Percentiles rank a stretch among this genome's conserved stretches.
These are phyloP conservation scores for Crocidura indochinensis DNA, from an alignment of 2,797 vertebrate species.

Conservation along the genomic window DNA sequence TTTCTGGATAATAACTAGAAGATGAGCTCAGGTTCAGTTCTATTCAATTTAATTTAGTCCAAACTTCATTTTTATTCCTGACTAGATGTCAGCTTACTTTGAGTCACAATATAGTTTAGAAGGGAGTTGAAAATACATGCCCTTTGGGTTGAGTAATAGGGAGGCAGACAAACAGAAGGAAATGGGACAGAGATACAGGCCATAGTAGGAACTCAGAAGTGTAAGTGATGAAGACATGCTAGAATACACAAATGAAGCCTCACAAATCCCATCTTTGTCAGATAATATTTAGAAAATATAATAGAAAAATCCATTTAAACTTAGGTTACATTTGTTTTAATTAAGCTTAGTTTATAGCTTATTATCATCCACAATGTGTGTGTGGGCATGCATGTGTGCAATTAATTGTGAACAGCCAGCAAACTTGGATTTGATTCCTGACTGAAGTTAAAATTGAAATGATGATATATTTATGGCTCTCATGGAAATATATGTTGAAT, in stretches of 20 bases:
- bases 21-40: neutral
- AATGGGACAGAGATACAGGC: neutral
- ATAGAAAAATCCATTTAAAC: neutral
- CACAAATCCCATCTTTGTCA: neutral
- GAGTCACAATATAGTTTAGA: neutral
- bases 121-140: neutral
- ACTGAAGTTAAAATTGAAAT: conserved; percentile 58
- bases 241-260: accelerated
- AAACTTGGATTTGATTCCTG: conserved; percentile 62
- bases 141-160: neutral
- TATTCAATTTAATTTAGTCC: accelerated
- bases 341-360: conserved; percentile 24
- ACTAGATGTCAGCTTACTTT: neutral
- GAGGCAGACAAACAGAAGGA: neutral
- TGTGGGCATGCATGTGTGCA: neutral
- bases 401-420: conserved; percentile 49
- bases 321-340: conserved; percentile 5
- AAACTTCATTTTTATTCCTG: neutral
- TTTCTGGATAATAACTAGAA: neutral
- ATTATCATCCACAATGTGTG: neutral
- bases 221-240: neutral
- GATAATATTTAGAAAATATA: neutral
- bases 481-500: conserved; percentile 52
- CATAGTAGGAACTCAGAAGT: neutral
- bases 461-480: conserved; percentile 58